Base-by-base conservation (phyloP, 2,888 invertebrate genomes). In the Choreutis nemorana region DNA sequence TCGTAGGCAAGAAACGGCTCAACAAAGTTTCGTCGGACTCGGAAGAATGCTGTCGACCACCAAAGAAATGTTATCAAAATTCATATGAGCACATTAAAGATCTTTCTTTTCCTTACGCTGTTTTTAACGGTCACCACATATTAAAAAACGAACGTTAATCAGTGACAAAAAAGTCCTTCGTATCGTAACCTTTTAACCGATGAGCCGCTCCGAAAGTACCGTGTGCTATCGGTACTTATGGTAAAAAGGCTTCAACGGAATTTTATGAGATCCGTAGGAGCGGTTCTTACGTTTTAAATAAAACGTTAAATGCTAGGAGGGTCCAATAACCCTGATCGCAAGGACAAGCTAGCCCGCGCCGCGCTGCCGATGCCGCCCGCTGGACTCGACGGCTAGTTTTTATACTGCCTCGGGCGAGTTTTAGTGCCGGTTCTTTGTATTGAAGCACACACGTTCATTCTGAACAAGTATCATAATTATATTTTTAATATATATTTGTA, bases 241-340 rank as follows among this genome's bases (percentile, higher is more conserved):
- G 55, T 64, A 72, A 73, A 71, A 77, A 72, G 64, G 63, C 55
- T 65, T 57, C 66, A 67, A 75, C 71, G 75, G 73, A 75, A 68
- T 75, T 72, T 70, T 62, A 72, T 73, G 60, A 65, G 54, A 50
- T 56, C 43, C 45, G 54, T 48, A 50, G 50, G 48, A 66, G 72
- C 71, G 67, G 71, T 67, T 68, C 62, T 66, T 62, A 55, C 51
- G 55, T 65, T 70, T 67, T 62, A 65, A 62, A 35, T 38, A 68
- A 68, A 55, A 52, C 59, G 63, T 64, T 75, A 73, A 77, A 78
- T 78, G 78, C 61, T 77, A 75, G 56, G 61, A 54, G 65, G 61
- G 75, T 63, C 57, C 78, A 70, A 77, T 77, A 75, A 78, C 77
- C 78, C 67, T 70, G 55, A 36, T 34, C 52, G 43, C 73, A 71